phyloP scores from a whole-genome alignment of 2,113 vertebrate genomes.

The Morphnarchus princeps region DNA sequence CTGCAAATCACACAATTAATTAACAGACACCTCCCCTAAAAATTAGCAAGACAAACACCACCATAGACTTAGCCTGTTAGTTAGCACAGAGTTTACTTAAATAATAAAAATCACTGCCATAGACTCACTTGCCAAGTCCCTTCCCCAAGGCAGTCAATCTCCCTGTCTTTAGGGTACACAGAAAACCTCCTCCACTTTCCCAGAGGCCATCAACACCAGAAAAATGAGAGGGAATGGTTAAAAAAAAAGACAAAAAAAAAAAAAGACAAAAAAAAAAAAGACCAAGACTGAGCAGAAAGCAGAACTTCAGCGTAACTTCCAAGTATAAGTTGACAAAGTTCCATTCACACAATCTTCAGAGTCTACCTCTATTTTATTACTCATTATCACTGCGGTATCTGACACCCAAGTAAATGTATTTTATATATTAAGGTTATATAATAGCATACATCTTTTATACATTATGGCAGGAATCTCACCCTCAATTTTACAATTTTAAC shows the following conservation, averaged over 20 bases:
- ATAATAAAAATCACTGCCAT: background rate
- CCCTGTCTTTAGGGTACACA: background rate
- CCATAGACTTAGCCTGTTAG: background rate
- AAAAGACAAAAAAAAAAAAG: background rate
- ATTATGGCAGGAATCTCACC: background rate
- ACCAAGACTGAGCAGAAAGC: background rate
- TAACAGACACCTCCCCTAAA: background rate
- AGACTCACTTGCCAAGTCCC: background rate
- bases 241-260: background rate
- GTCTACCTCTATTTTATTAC: background rate
- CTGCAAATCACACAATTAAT: background rate
- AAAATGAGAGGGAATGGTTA: background rate
- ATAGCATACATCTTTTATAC: background rate
- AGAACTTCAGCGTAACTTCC: background rate
- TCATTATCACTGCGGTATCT: rapidly evolving
- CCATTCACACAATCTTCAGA: background rate
- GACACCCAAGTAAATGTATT: background rate
- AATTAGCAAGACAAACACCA: background rate
- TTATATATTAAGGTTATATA: background rate
- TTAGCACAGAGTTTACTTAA: background rate
- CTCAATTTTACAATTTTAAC: background rate
- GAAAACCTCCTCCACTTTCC: background rate
- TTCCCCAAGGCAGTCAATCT: background rate
- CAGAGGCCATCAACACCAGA: background rate
- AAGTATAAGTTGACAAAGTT: background rate